Conservation (phyloP, 2,888 invertebrate species). For the Ferdinandea cuprea region DNA sequence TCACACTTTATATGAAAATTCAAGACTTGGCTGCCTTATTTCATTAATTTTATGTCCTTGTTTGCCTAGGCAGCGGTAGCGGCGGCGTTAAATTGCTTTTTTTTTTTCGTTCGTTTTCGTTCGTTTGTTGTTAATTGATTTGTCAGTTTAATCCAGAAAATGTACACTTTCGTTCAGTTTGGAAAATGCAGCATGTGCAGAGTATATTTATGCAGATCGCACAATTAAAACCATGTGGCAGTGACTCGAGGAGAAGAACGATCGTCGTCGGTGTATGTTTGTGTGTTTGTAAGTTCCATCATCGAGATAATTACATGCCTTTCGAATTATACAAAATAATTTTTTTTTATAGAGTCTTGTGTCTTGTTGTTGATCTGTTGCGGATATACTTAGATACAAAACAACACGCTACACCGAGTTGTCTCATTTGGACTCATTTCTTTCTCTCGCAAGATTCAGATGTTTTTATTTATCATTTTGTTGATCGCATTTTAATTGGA, state of each 20-base stretch:
- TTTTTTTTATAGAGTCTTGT: slow-evolving; percentile 19
- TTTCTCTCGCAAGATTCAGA: background rate
- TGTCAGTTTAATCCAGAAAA: slow-evolving; percentile 56
- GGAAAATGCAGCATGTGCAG: slow-evolving; percentile 6
- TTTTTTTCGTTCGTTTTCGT: too few relatives aligned
- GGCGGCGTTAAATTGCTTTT: slow-evolving; percentile 33
- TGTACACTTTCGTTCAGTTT: slow-evolving; percentile 35
- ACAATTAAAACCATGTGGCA: slow-evolving; percentile 68
- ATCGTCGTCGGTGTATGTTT: background rate
- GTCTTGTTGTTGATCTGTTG: slow-evolving; percentile 45
- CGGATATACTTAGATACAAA: slow-evolving; percentile 38
- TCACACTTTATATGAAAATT: slow-evolving; percentile 47
- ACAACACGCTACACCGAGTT: slow-evolving; percentile 47
- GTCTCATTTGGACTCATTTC: slow-evolving; percentile 55
- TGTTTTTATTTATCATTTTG: slow-evolving; percentile 60
- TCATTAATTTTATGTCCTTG: slow-evolving; percentile 12
- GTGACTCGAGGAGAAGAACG: slow-evolving; percentile 32
- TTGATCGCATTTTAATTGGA: slow-evolving; percentile 75
- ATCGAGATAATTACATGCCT: slow-evolving; percentile 73
- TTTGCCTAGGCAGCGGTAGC: slow-evolving; percentile 51
- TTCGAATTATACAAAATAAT: slow-evolving; percentile 53
- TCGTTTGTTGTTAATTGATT: slow-evolving; percentile 73
- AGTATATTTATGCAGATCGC: slow-evolving; percentile 50
- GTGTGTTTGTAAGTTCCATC: slow-evolving; percentile 58
- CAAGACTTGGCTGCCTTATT: background rate